Percentiles rank a stretch among this genome's conserved stretches.
Conservation (phyloP, 2,888 invertebrate genomes). For the Corythucha ciliata region DNA sequence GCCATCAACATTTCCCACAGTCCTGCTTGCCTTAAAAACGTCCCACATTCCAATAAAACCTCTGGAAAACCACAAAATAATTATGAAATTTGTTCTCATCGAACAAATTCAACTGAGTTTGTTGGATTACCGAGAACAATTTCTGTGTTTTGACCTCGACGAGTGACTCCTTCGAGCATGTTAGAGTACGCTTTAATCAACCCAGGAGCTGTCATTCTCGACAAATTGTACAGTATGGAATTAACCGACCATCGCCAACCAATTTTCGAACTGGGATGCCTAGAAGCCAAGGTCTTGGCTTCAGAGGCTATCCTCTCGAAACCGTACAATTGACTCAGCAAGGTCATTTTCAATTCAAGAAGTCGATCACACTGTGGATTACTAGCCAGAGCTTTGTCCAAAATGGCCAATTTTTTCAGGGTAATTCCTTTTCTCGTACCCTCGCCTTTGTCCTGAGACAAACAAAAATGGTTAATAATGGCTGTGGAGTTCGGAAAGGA, state of each 20-base stretch:
- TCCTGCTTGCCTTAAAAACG: slow-evolving; percentile 59
- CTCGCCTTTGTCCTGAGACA: slow-evolving; percentile 41
- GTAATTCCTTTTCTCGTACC: slow-evolving; percentile 41
- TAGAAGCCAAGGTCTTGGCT: slow-evolving; percentile 23
- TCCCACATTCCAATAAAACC: slow-evolving; percentile 47
- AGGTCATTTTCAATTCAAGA: slow-evolving; percentile 44
- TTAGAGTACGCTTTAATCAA: slow-evolving; percentile 22
- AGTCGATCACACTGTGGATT: slow-evolving; percentile 49
- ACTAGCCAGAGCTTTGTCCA: slow-evolving; percentile 51
- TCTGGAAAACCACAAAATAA: slow-evolving; percentile 29
- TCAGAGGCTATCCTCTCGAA: slow-evolving; percentile 45
- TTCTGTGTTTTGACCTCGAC: slow-evolving; percentile 17
- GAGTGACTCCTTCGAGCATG: slow-evolving; percentile 20
- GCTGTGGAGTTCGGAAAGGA: neutral
- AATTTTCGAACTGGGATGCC: slow-evolving; percentile 21
- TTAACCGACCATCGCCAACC: slow-evolving; percentile 29
- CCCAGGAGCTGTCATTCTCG: slow-evolving; percentile 24
- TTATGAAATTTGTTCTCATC: neutral
- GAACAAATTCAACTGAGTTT: neutral
- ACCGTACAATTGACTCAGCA: slow-evolving; percentile 48
- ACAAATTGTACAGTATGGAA: slow-evolving; percentile 23
- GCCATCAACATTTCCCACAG: slow-evolving; percentile 67
- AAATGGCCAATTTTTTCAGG: slow-evolving; percentile 52
- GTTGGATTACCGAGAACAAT: slow-evolving; percentile 12
- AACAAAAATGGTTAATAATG: slow-evolving; percentile 8